Percentiles rank a stretch among this genome's conserved stretches.
phyloP scores from a whole-genome alignment of 1,140 invertebrate genomes.

The Hyles euphorbiae region DNA sequence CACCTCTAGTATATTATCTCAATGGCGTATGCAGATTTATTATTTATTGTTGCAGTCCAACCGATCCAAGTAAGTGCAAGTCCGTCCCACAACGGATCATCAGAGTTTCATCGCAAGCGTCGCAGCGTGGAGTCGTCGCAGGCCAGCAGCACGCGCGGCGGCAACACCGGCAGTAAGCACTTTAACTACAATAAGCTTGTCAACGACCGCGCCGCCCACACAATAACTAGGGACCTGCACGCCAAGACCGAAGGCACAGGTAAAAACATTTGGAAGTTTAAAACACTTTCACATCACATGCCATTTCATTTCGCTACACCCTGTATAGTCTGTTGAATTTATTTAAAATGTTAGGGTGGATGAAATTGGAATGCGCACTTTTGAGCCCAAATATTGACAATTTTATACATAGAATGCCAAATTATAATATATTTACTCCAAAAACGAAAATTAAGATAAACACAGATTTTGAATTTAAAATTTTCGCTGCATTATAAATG shows the following conservation, averaged over 20 bases:
- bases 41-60: no score
- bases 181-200: constrained; percentile 86
- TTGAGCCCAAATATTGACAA: no score
- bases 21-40: no score
- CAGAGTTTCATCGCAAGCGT: constrained; percentile 48
- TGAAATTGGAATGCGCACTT: no score
- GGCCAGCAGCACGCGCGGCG: constrained; percentile 65
- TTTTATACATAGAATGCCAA: no score
- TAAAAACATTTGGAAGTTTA: constrained; percentile 15
- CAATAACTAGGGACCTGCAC: constrained; percentile 35
- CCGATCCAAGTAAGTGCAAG: no score
- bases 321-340: background rate
- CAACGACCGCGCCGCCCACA: constrained; percentile 76
- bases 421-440: no score
- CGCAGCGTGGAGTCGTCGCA: constrained; percentile 67
- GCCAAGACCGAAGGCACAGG: constrained; percentile 57
- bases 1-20: no score
- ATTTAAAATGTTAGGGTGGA: no score
- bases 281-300: background rate
- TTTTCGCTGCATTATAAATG: no score
- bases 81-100: constrained; percentile 14
- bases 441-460: no score
- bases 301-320: background rate
- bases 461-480: no score
- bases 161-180: constrained; percentile 78